Conservation (phyloP, 2,113 vertebrate species). For the Lophura nycthemera region DNA sequence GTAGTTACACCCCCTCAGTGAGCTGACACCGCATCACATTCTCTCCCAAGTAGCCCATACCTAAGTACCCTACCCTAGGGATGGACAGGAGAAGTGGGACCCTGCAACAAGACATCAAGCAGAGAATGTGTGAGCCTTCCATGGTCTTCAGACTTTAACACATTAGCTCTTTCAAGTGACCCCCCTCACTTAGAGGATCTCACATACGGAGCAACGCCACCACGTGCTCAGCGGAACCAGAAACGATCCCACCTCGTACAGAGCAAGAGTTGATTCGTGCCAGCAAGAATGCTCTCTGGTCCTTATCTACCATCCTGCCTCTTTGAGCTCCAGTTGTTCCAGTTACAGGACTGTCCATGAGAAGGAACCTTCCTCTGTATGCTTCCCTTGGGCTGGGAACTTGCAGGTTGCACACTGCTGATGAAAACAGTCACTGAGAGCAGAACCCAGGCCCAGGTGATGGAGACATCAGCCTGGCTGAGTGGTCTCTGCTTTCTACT, state of each 20-base stretch:
- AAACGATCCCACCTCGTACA: neutral
- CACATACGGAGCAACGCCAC: neutral
- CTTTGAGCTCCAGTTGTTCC: neutral
- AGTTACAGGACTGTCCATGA: neutral
- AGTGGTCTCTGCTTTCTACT: accelerated
- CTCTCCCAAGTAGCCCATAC: neutral
- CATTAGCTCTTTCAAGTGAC: neutral
- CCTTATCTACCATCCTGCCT: neutral
- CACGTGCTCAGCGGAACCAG: neutral
- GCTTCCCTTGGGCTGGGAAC: neutral
- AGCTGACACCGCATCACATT: neutral
- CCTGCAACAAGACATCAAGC: neutral
- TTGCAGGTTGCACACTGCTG: neutral
- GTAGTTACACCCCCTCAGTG: neutral
- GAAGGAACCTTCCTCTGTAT: accelerated
- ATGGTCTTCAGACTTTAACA: neutral
- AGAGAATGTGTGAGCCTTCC: neutral
- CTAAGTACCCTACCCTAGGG: neutral
- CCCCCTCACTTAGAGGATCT: neutral
- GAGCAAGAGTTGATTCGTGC: neutral
- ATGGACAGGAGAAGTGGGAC: accelerated
- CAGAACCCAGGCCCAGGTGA: neutral
- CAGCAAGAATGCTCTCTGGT: neutral
- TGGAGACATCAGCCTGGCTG: neutral
- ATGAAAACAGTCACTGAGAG: neutral